Percentiles rank a stretch among this genome's conserved stretches.
Conservation (phyloP, 1,140 invertebrate genomes). For the Antheraea pernyi region DNA sequence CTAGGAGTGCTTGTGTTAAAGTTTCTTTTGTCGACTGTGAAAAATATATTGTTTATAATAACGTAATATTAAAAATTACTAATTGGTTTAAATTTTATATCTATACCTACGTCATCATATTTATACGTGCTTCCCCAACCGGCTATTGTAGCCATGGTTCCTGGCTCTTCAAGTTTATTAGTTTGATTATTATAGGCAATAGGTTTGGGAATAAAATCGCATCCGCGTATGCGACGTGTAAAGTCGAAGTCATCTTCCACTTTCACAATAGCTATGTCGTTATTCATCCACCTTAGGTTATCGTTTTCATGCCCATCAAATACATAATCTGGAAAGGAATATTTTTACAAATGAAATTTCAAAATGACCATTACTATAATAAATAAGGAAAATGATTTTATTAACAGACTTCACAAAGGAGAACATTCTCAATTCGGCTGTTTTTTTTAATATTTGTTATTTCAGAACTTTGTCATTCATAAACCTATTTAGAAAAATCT, state of each 20-base stretch:
- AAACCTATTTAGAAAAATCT: no score
- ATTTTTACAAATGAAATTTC: neutral
- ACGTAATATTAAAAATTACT: neutral
- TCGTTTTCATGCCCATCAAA: slow-evolving; percentile 69
- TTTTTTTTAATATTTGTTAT: no score
- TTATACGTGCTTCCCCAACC: slow-evolving; percentile 59
- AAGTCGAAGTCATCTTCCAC: slow-evolving; percentile 66
- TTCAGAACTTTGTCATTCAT: no score
- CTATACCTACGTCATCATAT: slow-evolving; percentile 55
- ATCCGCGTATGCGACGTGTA: slow-evolving; percentile 48
- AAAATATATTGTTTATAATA: slow-evolving; percentile 2
- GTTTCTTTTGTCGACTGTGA: neutral
- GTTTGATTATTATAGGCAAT: slow-evolving; percentile 61
- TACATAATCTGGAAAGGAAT: slow-evolving; percentile 46
- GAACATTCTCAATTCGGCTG: no score
- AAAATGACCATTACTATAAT: no score
- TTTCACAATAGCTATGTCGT: slow-evolving; percentile 65
- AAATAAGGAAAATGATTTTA: no score
- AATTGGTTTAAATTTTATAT: neutral
- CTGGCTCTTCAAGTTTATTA: slow-evolving; percentile 51
- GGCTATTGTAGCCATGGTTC: slow-evolving; percentile 43
- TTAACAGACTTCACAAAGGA: no score
- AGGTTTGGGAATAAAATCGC: slow-evolving; percentile 56
- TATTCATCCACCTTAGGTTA: slow-evolving; percentile 69
- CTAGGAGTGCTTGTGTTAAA: slow-evolving; percentile 31